Conservation (phyloP, 2,797 vertebrate genomes). For the Thaleichthys pacificus region DNA sequence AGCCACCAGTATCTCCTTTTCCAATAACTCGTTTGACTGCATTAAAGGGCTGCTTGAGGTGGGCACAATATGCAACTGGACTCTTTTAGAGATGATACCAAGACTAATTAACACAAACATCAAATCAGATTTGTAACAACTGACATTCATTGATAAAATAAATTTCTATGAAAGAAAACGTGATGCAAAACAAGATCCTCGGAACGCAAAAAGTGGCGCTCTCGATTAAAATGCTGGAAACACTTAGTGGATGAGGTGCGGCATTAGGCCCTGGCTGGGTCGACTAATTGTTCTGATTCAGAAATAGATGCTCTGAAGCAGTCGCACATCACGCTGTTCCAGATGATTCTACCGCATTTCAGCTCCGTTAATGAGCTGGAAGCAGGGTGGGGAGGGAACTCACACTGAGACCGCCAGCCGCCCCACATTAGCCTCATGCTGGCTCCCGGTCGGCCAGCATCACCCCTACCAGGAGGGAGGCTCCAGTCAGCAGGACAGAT, state of each 20-base stretch:
- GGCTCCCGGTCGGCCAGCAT: slow-evolving; percentile 32
- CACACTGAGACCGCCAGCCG: slow-evolving; percentile 3
- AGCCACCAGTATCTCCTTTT: slow-evolving; percentile 27
- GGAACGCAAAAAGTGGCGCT: neutral
- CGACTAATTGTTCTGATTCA: slow-evolving; percentile 2
- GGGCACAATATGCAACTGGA: neutral
- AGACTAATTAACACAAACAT: neutral
- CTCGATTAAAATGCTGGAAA: neutral
- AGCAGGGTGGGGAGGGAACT: neutral
- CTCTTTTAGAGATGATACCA: too few species aligned
- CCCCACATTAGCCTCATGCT: slow-evolving; percentile 15
- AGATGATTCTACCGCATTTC: slow-evolving; percentile 17
- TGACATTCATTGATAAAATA: neutral
- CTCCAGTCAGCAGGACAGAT: slow-evolving; percentile 58
- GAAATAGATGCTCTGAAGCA: neutral
- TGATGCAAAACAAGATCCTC: neutral
- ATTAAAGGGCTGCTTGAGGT: neutral
- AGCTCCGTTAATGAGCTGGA: slow-evolving; percentile 7
- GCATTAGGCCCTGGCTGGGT: neutral
- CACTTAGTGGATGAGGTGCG: neutral
- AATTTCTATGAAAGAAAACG: neutral
- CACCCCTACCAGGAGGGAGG: slow-evolving; percentile 25
- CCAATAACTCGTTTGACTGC: neutral
- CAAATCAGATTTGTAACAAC: neutral
- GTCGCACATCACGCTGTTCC: neutral